Conservation (phyloP, 2,888 invertebrate genomes). For the Sceliomorpha sp. region DNA sequence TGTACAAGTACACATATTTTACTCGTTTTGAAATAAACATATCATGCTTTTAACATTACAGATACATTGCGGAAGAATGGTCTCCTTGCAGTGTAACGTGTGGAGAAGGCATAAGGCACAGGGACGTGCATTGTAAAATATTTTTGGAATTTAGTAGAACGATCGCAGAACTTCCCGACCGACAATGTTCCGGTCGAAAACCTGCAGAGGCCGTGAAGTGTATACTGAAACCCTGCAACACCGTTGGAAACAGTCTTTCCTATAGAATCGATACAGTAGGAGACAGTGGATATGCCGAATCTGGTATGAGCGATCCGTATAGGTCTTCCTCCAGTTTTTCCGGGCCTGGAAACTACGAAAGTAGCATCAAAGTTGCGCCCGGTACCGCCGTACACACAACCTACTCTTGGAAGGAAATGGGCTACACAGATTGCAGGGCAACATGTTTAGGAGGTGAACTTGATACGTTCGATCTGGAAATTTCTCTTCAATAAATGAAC, state of each 20-base stretch:
- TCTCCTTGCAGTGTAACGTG: conserved; percentile 95
- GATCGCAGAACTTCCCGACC: conserved; percentile 92
- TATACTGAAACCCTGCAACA: conserved; percentile 86
- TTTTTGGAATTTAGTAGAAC: conserved; percentile 95
- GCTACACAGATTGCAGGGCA: conserved; percentile 96
- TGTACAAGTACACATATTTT: no score
- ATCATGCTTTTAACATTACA: no score
- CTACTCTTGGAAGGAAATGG: conserved; percentile 93
- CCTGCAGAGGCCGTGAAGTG: conserved; percentile 91
- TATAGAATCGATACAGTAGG: conserved; percentile 78
- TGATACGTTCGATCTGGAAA: no score
- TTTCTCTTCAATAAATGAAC: no score
- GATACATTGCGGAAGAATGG: conserved; percentile 96
- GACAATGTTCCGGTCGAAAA: conserved; percentile 92
- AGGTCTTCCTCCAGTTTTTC: conserved; percentile 67
- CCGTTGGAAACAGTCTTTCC: conserved; percentile 75
- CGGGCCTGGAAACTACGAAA: conserved; percentile 62
- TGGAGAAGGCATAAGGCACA: conserved; percentile 92
- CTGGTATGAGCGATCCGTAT: conserved; percentile 75
- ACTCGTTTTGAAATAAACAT: no score
- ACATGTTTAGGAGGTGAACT: conserved; percentile 91
- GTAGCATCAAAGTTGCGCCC: conserved; percentile 85
- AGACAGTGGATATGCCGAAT: conserved; percentile 78
- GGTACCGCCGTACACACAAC: conserved; percentile 88
- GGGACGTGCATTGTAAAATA: conserved; percentile 96